These are phyloP conservation scores for Brachyhypopomus occidentalis DNA, from an alignment of 2,113 vertebrate species.

Conservation along the genomic window DNA sequence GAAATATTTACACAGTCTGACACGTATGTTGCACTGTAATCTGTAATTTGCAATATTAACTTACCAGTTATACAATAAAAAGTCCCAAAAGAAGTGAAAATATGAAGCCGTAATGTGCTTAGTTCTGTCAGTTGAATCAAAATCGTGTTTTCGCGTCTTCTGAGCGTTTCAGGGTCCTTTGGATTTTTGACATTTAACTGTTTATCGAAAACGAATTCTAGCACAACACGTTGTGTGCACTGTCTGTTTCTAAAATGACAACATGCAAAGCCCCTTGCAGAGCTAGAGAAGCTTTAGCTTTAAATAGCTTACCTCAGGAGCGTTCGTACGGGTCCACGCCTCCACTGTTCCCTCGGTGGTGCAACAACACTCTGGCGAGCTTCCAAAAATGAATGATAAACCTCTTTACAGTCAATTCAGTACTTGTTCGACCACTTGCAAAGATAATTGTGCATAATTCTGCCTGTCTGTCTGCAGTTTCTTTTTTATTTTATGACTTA, in stretches of 20 bases:
- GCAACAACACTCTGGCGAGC: slow-evolving; percentile 4
- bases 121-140: not conserved
- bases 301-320: slow-evolving; percentile 47
- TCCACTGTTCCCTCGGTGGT: slow-evolving; percentile 5
- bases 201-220: slow-evolving; percentile 6
- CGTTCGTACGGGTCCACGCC: not conserved
- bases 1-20: not conserved
- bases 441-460: not conserved
- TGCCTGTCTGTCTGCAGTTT: not conserved
- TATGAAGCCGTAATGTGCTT: not conserved
- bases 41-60: not conserved
- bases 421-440: not conserved
- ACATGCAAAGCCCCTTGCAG: slow-evolving; percentile 15
- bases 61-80: slow-evolving; percentile 6
- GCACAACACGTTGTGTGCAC: not conserved
- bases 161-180: not conserved
- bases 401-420: not conserved
- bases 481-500: not conserved
- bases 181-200: not conserved
- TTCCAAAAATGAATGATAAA: slow-evolving; percentile 12
- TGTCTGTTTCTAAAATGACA: not conserved
- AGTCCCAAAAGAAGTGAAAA: not conserved
- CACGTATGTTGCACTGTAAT: not conserved
- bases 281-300: slow-evolving; percentile 37
- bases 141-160: not conserved